Conservation (phyloP, 2,797 vertebrate genomes). For the Loris lydekkerianus region DNA sequence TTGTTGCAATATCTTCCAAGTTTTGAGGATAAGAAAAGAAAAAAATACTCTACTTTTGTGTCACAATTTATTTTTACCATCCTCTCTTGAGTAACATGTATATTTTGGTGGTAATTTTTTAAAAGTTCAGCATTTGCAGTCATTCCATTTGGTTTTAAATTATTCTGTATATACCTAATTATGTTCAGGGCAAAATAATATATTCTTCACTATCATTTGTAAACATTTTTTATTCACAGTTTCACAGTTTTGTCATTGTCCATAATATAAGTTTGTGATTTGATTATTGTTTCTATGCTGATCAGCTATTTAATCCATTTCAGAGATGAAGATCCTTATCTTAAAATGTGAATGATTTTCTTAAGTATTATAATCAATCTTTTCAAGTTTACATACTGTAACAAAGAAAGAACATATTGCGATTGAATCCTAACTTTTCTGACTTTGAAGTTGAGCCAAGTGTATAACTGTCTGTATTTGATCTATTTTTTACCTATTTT, state of each 20-base stretch:
- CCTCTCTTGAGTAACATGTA: slow-evolving; percentile 82
- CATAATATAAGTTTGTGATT: slow-evolving; percentile 76
- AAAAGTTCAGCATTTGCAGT: slow-evolving; percentile 81
- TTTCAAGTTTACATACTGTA: slow-evolving; percentile 66
- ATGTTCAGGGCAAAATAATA: slow-evolving; percentile 86
- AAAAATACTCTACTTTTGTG: slow-evolving; percentile 59
- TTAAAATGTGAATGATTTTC: slow-evolving; percentile 79
- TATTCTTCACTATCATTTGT: slow-evolving; percentile 85
- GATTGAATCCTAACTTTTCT: slow-evolving; percentile 70
- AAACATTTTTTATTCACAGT: slow-evolving; percentile 81
- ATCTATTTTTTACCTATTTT: slow-evolving; percentile 46
- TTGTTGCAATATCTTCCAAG: slow-evolving; percentile 78
- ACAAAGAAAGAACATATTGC: slow-evolving; percentile 67
- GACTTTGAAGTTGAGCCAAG: slow-evolving; percentile 67
- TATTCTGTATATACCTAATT: slow-evolving; percentile 86
- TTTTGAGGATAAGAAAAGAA: slow-evolving; percentile 77
- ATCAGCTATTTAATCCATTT: slow-evolving; percentile 77
- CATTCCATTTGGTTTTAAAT: slow-evolving; percentile 85
- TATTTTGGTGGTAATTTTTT: slow-evolving; percentile 87
- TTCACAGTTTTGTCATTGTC: slow-evolving; percentile 79
- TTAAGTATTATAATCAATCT: slow-evolving; percentile 66
- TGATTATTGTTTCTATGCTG: slow-evolving; percentile 73
- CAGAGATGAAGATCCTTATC: slow-evolving; percentile 65
- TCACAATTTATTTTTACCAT: slow-evolving; percentile 81
- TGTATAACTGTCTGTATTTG: slow-evolving; percentile 50